Evolutionary conservation across 2,113 vertebrate species (phyloP).

Genomic region (Anoura caudifer): DNA sequence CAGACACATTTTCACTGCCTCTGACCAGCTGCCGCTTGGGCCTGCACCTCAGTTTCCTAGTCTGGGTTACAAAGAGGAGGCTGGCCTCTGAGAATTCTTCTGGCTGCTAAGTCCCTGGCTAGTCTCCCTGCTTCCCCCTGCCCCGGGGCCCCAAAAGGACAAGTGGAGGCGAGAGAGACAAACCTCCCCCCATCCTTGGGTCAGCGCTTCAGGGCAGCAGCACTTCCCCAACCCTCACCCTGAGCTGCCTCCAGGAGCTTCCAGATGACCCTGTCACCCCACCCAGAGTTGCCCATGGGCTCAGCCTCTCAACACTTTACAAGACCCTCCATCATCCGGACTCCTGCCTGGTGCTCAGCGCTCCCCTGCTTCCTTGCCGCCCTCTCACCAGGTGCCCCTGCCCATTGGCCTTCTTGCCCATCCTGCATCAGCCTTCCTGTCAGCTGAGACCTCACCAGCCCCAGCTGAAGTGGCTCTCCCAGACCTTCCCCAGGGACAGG

Average conservation of each 20-base stretch:
- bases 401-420: neutral
- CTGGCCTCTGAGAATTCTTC: neutral
- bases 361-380: too few relatives aligned
- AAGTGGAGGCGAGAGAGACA: neutral
- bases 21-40: too few relatives aligned
- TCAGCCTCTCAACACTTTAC: neutral
- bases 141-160: neutral
- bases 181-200: too few relatives aligned
- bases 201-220: neutral
- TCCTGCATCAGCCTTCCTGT: neutral
- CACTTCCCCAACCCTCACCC: neutral
- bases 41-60: neutral
- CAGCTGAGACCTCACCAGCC: too few relatives aligned
- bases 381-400: neutral
- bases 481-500: neutral
- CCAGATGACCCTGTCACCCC: too few relatives aligned
- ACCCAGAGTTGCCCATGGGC: neutral
- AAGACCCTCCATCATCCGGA: too few relatives aligned
- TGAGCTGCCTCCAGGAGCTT: neutral
- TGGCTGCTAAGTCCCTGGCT: neutral
- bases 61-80: neutral
- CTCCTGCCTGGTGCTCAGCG: accelerated
- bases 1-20: neutral
- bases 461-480: neutral
- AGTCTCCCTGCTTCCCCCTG: neutral